Percentiles rank a stretch among this genome's conserved stretches.
These are phyloP conservation scores for Galeopterus variegatus DNA, from an alignment of 2,113 vertebrate species.

Conservation along the genomic window DNA sequence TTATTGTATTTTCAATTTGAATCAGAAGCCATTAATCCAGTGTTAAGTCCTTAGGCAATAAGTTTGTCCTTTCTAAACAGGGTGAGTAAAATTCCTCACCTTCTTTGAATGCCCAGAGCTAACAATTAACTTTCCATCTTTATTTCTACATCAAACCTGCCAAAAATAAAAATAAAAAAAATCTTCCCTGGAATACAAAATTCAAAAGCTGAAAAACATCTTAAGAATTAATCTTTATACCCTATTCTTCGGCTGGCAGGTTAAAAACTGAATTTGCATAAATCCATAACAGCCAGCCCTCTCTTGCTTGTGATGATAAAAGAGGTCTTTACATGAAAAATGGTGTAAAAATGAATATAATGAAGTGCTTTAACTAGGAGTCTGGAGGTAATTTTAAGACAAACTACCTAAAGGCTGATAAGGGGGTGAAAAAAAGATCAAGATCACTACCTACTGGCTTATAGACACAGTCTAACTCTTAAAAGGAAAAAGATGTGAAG, in stretches of 20 bases:
- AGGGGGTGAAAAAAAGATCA: neutral
- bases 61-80: slow-evolving; percentile 68
- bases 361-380: neutral
- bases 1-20: slow-evolving; percentile 78
- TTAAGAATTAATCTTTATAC: slow-evolving; percentile 71
- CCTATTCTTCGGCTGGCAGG: slow-evolving; percentile 70
- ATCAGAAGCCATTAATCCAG: slow-evolving; percentile 70
- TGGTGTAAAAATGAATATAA: neutral
- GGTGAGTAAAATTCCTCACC: slow-evolving; percentile 47
- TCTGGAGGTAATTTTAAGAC: slow-evolving; percentile 37
- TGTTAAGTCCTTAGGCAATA: slow-evolving; percentile 73
- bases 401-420: neutral
- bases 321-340: slow-evolving; percentile 33
- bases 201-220: slow-evolving; percentile 76
- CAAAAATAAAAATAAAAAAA: slow-evolving; percentile 76
- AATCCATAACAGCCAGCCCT: slow-evolving; percentile 58
- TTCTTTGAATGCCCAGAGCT: slow-evolving; percentile 74
- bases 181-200: slow-evolving; percentile 70
- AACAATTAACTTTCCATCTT: slow-evolving; percentile 80
- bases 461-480: neutral
- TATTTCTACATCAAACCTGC: slow-evolving; percentile 72
- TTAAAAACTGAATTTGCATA: slow-evolving; percentile 82
- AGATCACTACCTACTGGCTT: neutral
- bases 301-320: slow-evolving; percentile 65
- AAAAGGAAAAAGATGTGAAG: neutral